A percentile compares a stretch with the other conserved stretches of the same genome.
phyloP scores from a whole-genome alignment of 2,113 vertebrate species.

The Donacobius atricapilla region DNA sequence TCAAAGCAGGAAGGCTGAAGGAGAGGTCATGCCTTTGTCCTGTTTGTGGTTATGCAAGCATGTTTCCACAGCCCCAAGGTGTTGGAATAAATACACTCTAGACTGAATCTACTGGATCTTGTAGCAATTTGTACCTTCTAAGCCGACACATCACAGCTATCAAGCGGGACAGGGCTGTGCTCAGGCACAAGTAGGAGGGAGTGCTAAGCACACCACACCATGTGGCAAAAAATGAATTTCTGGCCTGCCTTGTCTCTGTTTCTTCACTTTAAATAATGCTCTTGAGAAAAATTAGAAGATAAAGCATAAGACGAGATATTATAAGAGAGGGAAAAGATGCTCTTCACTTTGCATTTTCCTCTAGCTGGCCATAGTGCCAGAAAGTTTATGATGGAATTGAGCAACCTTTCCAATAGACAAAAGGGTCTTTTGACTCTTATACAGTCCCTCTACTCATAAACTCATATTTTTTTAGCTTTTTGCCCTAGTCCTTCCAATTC shows the following conservation, averaged over 20 bases:
- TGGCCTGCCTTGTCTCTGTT: neutral
- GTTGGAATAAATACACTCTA: neutral
- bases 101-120: neutral
- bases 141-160: neutral
- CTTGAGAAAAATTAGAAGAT: neutral
- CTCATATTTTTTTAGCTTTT: neutral
- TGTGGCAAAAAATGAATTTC: neutral
- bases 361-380: neutral
- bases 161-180: neutral
- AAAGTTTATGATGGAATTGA: neutral
- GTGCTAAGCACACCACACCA: neutral
- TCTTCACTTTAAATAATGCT: neutral
- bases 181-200: neutral
- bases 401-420: neutral
- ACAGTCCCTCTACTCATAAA: neutral
- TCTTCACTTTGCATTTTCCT: neutral
- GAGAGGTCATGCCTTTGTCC: neutral
- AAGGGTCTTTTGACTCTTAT: neutral
- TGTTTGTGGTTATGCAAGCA: neutral
- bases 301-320: neutral
- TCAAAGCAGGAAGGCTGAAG: neutral
- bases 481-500: neutral
- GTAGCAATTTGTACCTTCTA: neutral
- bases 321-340: neutral
- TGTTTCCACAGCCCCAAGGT: neutral